Percentiles rank a stretch among this genome's conserved stretches.
These are phyloP conservation scores for Solenopsis fugax DNA, from an alignment of 1,140 invertebrate species.

Conservation along the genomic window DNA sequence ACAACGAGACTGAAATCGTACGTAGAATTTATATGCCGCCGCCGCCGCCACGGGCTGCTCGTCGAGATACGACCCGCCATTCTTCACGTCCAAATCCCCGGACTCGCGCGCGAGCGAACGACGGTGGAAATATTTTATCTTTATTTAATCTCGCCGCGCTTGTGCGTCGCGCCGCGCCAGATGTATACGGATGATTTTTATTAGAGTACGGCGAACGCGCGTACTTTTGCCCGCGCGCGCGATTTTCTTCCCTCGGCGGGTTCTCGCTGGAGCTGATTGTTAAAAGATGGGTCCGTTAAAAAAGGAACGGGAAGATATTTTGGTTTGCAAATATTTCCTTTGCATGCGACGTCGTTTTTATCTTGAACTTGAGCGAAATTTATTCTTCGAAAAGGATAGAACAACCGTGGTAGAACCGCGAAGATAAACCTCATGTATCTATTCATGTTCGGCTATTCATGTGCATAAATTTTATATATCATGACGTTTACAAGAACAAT, in stretches of 20 bases:
- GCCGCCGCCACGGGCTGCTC: conserved; percentile 10
- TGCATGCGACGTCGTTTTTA: conserved; percentile 2
- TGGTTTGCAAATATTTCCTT: conserved; percentile 39
- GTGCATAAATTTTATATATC: conserved; percentile 21
- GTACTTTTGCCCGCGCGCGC: conserved; percentile 36
- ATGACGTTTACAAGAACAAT: conserved; percentile 13
- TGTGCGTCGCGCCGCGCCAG: conserved; percentile 18
- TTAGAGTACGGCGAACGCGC: conserved; percentile 21
- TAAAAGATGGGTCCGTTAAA: conserved; percentile 13
- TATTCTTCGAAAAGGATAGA: neutral
- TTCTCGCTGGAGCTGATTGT: neutral
- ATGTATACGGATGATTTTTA: conserved; percentile 51
- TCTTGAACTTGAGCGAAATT: conserved; percentile 21
- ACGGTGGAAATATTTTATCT: conserved; percentile 63
- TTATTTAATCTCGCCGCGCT: conserved; percentile 56
- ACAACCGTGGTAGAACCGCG: neutral
- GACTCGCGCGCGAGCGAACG: conserved; percentile 38
- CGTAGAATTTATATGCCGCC: conserved; percentile 56
- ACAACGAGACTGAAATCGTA: conserved; percentile 53
- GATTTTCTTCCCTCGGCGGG: neutral
- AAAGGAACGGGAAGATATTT: neutral
- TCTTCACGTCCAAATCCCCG: conserved; percentile 57
- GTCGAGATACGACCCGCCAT: conserved; percentile 54
- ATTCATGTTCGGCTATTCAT: conserved; percentile 23
- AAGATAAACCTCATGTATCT: conserved; percentile 42